phyloP scores from a whole-genome alignment of 2,888 invertebrate species.

The Zonitis immaculata region DNA sequence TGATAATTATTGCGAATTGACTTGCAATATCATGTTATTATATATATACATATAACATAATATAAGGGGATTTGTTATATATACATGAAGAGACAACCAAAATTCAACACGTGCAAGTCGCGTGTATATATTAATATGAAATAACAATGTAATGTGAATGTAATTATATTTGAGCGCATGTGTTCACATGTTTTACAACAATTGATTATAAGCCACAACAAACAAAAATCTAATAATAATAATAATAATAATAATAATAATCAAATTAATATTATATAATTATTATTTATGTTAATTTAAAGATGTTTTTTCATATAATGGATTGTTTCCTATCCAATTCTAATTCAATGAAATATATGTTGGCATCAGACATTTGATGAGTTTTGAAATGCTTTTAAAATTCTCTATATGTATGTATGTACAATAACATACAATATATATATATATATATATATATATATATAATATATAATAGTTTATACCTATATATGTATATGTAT shows the following conservation, averaged over 20 bases:
- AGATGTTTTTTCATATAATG: not conserved
- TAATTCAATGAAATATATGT: not conserved
- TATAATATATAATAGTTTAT: not conserved
- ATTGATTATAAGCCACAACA: constrained; percentile 6
- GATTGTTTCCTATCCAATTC: not conserved
- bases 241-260: not conserved
- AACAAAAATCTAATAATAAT: not conserved
- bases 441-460: not conserved
- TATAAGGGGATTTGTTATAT: not conserved
- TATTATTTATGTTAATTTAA: not conserved
- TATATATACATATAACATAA: too few relatives aligned
- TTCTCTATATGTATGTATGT: not conserved
- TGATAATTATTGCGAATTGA: not conserved
- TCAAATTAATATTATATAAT: not conserved
- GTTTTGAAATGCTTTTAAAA: constrained; percentile 35
- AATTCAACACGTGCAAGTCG: constrained; percentile 30
- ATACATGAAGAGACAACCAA: not conserved
- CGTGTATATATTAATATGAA: constrained; percentile 33
- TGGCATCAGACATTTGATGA: constrained; percentile 5
- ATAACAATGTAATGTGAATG: constrained; percentile 39
- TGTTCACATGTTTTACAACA: constrained; percentile 21
- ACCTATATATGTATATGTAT: constrained; percentile 10
- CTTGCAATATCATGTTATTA: too few relatives aligned
- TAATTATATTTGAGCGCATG: constrained; percentile 29
- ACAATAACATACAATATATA: too few relatives aligned